A percentile compares a stretch with the other conserved stretches of the same genome.
phyloP scores from a whole-genome alignment of 2,797 vertebrate genomes.

The Otolemur crassicaudatus region DNA sequence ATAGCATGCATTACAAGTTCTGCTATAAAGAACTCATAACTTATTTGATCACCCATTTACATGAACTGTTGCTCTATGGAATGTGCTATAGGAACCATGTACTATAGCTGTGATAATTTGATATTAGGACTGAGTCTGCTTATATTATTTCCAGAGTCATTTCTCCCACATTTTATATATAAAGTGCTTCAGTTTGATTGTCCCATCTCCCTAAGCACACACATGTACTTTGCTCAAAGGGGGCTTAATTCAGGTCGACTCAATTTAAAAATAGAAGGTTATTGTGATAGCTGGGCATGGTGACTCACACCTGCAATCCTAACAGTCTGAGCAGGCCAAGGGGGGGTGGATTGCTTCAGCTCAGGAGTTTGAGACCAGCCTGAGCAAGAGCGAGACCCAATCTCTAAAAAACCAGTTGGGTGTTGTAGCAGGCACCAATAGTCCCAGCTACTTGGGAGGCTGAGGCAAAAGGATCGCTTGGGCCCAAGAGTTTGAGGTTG shows the following conservation, averaged over 20 bases:
- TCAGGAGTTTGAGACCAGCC: too few relatives aligned
- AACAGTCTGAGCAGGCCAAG: too few relatives aligned
- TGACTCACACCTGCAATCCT: too few relatives aligned
- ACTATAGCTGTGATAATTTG: background rate
- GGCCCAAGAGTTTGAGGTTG: too few relatives aligned
- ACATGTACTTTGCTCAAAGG: background rate
- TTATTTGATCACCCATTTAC: constrained; percentile 36
- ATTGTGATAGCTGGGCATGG: background rate
- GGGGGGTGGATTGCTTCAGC: too few relatives aligned
- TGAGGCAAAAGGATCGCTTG: too few relatives aligned
- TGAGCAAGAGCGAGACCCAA: too few relatives aligned
- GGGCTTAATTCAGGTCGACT: background rate
- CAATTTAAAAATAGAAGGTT: background rate
- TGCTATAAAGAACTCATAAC: constrained; percentile 31
- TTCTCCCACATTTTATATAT: background rate
- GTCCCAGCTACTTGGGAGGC: too few relatives aligned
- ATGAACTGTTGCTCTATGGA: background rate
- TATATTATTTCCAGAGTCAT: constrained; percentile 16
- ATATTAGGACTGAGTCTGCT: background rate
- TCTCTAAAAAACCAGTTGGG: too few relatives aligned
- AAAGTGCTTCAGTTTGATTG: constrained; percentile 22
- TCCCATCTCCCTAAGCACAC: background rate
- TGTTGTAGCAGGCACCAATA: too few relatives aligned
- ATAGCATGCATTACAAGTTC: background rate
- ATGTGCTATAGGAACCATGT: background rate